phyloP scores from a whole-genome alignment of 2,797 vertebrate species.

The Glyptemys insculpta region DNA sequence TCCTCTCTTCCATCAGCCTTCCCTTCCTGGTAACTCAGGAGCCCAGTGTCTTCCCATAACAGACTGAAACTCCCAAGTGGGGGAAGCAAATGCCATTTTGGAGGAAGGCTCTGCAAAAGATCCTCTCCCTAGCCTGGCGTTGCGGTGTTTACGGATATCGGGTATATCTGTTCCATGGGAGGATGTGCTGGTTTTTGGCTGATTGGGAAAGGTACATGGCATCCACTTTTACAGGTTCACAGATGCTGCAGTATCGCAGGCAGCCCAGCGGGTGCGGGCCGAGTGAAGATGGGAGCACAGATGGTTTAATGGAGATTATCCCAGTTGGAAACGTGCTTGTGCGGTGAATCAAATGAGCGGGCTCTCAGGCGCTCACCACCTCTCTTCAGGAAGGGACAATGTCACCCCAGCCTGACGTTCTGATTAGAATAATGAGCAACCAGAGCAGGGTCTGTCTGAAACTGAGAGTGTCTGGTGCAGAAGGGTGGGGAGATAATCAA shows the following conservation, averaged over 20 bases:
- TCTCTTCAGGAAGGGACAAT: constrained; percentile 79
- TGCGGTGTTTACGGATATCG: neutral
- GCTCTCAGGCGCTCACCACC: constrained; percentile 27
- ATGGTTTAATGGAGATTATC: constrained; percentile 90
- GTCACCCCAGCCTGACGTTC: constrained; percentile 68
- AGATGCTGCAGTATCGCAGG: constrained; percentile 60
- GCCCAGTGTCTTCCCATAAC: neutral
- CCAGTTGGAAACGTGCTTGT: constrained; percentile 83
- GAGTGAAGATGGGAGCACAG: constrained; percentile 76
- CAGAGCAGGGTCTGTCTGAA: neutral
- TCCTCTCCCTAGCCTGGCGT: constrained; percentile 39
- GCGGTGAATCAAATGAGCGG: constrained; percentile 71
- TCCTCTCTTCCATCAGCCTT: neutral
- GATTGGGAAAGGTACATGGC: neutral
- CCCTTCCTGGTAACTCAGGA: constrained; percentile 35
- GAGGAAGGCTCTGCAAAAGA: constrained; percentile 4
- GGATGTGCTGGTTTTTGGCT: constrained; percentile 20
- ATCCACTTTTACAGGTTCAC: constrained; percentile 45
- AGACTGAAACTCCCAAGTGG: neutral
- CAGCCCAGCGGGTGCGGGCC: constrained; percentile 65
- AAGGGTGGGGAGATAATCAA: neutral
- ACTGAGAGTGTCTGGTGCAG: neutral
- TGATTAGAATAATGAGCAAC: constrained; percentile 50
- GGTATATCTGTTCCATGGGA: constrained; percentile 72
- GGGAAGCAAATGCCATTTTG: neutral